Evolutionary conservation across 2,113 vertebrate species (phyloP).

Genomic region (Phrynosoma blainvillii): DNA sequence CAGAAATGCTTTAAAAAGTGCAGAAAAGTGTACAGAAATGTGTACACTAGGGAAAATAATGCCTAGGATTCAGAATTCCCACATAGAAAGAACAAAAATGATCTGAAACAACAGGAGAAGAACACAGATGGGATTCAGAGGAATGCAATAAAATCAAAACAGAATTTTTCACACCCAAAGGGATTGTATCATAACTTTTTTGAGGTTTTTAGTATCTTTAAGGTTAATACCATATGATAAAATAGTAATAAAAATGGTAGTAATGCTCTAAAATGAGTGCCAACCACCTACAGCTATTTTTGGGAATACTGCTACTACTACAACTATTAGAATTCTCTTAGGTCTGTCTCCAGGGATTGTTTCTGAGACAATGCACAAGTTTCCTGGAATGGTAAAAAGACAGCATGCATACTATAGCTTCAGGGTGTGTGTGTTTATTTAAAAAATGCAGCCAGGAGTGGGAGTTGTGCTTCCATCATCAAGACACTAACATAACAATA

Average conservation of each 20-base stretch:
- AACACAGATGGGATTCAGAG: too few species aligned
- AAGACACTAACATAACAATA: constrained; percentile 44
- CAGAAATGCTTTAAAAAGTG: too few species aligned
- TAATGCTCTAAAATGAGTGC: background rate
- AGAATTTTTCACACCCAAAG: too few species aligned
- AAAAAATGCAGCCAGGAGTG: background rate
- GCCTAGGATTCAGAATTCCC: too few species aligned
- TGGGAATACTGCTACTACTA: too few species aligned
- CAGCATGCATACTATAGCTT: background rate
- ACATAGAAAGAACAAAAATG: too few species aligned
- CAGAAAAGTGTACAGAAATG: too few species aligned
- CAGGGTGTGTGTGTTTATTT: background rate
- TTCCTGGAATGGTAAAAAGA: background rate
- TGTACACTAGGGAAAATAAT: too few species aligned
- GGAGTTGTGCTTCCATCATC: background rate
- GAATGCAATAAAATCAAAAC: too few species aligned
- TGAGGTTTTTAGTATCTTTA: background rate
- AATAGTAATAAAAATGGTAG: background rate
- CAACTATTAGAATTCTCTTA: background rate
- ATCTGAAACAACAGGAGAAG: too few species aligned
- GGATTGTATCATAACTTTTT: background rate
- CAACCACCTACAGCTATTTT: background rate
- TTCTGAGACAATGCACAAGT: background rate
- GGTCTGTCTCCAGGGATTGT: accelerated
- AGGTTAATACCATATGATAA: background rate